phyloP scores from a whole-genome alignment of 2,888 invertebrate genomes.

The Orthosia incerta region DNA sequence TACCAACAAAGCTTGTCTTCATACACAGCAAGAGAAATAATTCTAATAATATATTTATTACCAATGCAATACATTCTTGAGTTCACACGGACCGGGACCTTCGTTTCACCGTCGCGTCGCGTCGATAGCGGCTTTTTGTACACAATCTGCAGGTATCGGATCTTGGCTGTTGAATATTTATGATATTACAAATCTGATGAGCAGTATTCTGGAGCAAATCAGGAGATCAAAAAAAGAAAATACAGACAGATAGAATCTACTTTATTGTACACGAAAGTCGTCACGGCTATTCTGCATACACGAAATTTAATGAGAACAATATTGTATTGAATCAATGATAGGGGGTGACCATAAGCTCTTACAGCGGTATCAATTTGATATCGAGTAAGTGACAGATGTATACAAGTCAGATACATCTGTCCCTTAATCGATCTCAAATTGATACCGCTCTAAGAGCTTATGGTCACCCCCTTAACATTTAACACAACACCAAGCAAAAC shows the following conservation, averaged over 20 bases:
- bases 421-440: too few relatives aligned
- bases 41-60: neutral
- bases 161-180: constrained; percentile 30
- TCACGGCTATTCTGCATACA: neutral
- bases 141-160: neutral
- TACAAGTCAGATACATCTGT: too few relatives aligned
- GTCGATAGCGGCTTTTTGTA: constrained; percentile 1
- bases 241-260: neutral
- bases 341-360: too few relatives aligned
- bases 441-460: too few relatives aligned
- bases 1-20: neutral
- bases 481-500: neutral
- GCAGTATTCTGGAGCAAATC: neutral
- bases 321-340: neutral
- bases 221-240: neutral
- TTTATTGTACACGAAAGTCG: neutral
- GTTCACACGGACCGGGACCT: constrained; percentile 30
- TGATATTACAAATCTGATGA: constrained; percentile 8
- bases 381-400: too few relatives aligned
- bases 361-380: too few relatives aligned
- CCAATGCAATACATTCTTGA: neutral
- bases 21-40: neutral
- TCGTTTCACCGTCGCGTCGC: constrained; percentile 13
- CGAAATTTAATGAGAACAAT: neutral
- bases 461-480: too few relatives aligned